Evolutionary conservation across 2,113 vertebrate genomes (phyloP).

Genomic region (Holacanthus passer): DNA sequence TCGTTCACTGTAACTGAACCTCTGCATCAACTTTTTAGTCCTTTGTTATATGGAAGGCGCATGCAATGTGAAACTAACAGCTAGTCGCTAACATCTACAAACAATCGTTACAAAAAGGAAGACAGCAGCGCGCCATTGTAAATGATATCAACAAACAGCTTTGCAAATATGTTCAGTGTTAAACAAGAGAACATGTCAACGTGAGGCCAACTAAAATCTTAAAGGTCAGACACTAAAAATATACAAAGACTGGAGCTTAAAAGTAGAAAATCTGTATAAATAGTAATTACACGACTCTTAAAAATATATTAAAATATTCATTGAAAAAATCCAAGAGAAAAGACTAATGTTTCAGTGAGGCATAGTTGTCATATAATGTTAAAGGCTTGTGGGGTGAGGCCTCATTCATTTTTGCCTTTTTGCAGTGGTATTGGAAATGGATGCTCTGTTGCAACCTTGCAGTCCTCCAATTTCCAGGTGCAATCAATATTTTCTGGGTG

Average conservation of each 20-base stretch:
- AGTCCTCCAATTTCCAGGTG: constrained; percentile 46
- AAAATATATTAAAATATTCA: constrained; percentile 77
- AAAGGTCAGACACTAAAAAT: constrained; percentile 29
- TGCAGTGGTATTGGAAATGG: constrained; percentile 13
- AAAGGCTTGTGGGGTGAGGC: constrained; percentile 29
- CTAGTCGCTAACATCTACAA: background rate
- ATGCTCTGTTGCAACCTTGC: constrained; percentile 22
- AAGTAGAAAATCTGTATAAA: constrained; percentile 84
- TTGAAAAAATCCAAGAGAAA: constrained; percentile 42
- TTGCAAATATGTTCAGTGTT: constrained; percentile 48
- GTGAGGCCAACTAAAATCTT: constrained; percentile 26
- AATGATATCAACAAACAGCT: constrained; percentile 36
- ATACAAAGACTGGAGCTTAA: constrained; percentile 56
- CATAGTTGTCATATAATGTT: constrained; percentile 23
- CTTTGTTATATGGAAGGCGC: constrained; percentile 21
- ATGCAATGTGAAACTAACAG: constrained; percentile 19
- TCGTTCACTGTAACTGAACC: constrained; percentile 19
- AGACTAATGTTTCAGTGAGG: constrained; percentile 51
- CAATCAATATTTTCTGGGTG: constrained; percentile 52
- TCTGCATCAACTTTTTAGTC: constrained; percentile 26
- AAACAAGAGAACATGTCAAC: constrained; percentile 35
- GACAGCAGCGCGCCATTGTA: constrained; percentile 46
- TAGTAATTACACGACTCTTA: constrained; percentile 73
- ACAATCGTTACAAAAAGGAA: constrained; percentile 31
- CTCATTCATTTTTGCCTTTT: constrained; percentile 28